Evolutionary conservation across 2,888 invertebrate species (phyloP), one percentile per base, ranked within the genome.

Genomic region (Abscondita cerata): DNA sequence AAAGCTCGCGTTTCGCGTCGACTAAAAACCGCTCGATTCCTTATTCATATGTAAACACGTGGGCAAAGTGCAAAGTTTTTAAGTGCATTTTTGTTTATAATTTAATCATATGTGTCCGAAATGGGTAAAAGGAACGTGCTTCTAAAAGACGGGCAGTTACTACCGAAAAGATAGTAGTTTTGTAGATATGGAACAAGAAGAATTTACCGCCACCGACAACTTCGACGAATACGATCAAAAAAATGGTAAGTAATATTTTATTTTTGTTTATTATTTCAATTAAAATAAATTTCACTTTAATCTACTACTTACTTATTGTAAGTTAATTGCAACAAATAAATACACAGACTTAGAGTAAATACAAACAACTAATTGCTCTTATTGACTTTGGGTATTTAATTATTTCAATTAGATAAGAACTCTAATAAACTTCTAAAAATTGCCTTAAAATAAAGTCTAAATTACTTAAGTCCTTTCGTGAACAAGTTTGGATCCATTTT

Each of bases 81-180:
- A 8, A 12, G 16, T 34, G 34, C 15, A 38, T 52, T 38, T 20
- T 11, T 20, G 20, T 20, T 11, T 40, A 11, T 8, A 16, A 40
- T 46, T 46, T 16, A 16, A 19, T 12, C 2, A 19, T 9, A 12
- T 2, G 25, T 13, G 2, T 13, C 3, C n/a, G 13, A 48, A 15
- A 62, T 62, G 62, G 54, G 53, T n/a, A 52, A 52, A 53, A 54
- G 16, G 38, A 20, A 33, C 50, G 53, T 11, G 50, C 31, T 11
- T 62, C 58, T 12, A 58, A 33, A 33, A 33, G 54, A 15, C 52
- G 62, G 12, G 57, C 62, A 15, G 50, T 47, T 25, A 58, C 58
- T 8, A 58, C 54, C 9, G 58, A 54, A 46, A 50, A 38, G 36
- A 25, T 12, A 34, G 52, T 31, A 19, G 31, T 18, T 40, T 52